Base-by-base conservation (phyloP, 2,797 vertebrate genomes). In the Glossophaga mutica region DNA sequence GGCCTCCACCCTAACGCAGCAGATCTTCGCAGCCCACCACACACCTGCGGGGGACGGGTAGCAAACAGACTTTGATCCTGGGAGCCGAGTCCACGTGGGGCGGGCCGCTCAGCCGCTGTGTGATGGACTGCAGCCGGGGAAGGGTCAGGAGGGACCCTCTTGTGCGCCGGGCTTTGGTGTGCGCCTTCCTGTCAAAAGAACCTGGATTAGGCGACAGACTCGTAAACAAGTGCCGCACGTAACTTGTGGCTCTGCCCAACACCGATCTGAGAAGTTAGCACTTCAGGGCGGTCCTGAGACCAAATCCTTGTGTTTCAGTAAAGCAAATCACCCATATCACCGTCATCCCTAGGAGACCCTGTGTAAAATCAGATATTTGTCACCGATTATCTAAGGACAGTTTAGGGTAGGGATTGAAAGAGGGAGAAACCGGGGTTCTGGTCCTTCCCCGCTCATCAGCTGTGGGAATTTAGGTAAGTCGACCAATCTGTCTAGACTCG, bases 31-130 rank as follows among this genome's bases (percentile, higher is more conserved):
- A 37, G 50, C 18, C 74, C 68, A 6, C 29, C 2, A n/a, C 70
- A 37, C 94, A 83, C 73, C 59, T 57, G 76, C 62, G 14, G 78
- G 67, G 48, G 15, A 70, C 34, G 1, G 50, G 70, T 46, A 46
- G 84, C 92, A 26, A 46, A 67, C 84, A 96, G 97, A 97, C 97
- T 98, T 97, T 96, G 96, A 93, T 92, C 97, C 67, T 81, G 9
- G 9, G 8, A 67, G 85, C 90, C 46, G 55, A 71, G 94, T 93
- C 87, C 97, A 97, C 97, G 97, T 97, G 97, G 96, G 94, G 86
- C 91, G 68, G 94, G 95, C 81, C 46, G 71, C 50, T 34, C 50
- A 59, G 92, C 48, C 0, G 21, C 74, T 52, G 67, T 4, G 62
- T 93, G 92, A 94, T 90, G 83, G 79, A 32, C 39, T 2, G 90